Conservation (phyloP, 2,797 vertebrate species). For the Spheniscus humboldti region DNA sequence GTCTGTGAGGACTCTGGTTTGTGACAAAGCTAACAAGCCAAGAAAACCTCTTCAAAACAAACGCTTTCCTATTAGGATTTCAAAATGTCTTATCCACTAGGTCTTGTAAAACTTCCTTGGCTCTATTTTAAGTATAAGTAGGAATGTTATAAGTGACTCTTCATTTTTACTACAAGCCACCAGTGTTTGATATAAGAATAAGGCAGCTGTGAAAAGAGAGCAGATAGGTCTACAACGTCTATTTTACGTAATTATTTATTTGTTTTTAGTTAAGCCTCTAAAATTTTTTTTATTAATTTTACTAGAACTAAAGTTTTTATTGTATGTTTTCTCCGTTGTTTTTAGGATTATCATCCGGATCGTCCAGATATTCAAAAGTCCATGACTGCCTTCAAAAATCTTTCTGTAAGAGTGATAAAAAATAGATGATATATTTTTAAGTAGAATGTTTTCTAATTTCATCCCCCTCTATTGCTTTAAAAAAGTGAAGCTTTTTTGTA, state of each 20-base stretch:
- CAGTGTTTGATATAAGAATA: background rate
- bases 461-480: background rate
- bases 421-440: background rate
- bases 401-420: slow-evolving; percentile 83
- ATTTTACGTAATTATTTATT: background rate
- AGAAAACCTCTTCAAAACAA: background rate
- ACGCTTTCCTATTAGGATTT: background rate
- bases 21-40: background rate
- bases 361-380: slow-evolving; percentile 93
- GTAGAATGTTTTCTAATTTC: background rate
- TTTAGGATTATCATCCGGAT: slow-evolving; percentile 90
- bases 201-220: background rate
- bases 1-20: background rate
- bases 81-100: background rate
- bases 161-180: background rate
- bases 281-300: background rate
- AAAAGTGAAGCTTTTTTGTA: background rate
- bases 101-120: background rate
- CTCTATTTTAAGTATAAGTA: background rate
- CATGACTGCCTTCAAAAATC: slow-evolving; percentile 91
- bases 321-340: background rate
- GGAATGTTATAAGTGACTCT: background rate
- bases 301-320: background rate
- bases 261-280: background rate
- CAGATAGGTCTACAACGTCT: background rate